phyloP scores from a whole-genome alignment of 2,797 vertebrate species.

The Streptopelia turtur region DNA sequence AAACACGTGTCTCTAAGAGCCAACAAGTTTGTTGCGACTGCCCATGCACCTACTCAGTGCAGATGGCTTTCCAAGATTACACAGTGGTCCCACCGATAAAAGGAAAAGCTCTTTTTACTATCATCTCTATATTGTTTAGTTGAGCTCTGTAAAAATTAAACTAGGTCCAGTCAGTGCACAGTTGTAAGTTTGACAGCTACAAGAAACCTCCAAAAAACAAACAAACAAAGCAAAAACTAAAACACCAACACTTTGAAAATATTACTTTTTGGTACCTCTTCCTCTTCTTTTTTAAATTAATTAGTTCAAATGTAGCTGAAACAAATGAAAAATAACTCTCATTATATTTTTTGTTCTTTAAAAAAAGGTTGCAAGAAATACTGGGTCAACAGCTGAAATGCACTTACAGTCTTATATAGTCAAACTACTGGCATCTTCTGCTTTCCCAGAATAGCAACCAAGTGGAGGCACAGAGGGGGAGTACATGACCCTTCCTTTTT shows the following conservation, averaged over 20 bases:
- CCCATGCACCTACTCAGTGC: not conserved
- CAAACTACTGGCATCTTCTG: conserved; percentile 30
- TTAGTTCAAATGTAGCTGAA: not conserved
- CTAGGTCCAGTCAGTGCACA: not conserved
- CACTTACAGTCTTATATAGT: conserved; percentile 16
- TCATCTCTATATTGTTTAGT: not conserved
- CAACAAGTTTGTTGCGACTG: not conserved
- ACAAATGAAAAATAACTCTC: not conserved
- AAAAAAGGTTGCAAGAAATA: not conserved
- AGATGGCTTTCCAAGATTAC: not conserved
- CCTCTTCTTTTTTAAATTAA: not conserved
- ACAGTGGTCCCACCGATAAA: not conserved
- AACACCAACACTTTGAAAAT: not conserved
- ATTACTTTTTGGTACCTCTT: not conserved
- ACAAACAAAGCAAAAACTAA: too few species aligned
- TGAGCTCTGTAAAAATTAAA: not conserved
- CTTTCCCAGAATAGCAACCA: conserved; percentile 68
- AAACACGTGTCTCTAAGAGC: not conserved
- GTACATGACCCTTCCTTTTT: not conserved
- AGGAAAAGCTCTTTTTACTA: not conserved
- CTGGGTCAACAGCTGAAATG: conserved; percentile 29
- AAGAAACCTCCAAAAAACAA: not conserved
- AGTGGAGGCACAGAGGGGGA: conserved; percentile 28
- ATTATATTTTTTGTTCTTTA: not conserved
- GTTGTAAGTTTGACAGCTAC: not conserved